Evolutionary conservation across 2,888 invertebrate species (phyloP).

Genomic region (Cryptocephalus primarius): DNA sequence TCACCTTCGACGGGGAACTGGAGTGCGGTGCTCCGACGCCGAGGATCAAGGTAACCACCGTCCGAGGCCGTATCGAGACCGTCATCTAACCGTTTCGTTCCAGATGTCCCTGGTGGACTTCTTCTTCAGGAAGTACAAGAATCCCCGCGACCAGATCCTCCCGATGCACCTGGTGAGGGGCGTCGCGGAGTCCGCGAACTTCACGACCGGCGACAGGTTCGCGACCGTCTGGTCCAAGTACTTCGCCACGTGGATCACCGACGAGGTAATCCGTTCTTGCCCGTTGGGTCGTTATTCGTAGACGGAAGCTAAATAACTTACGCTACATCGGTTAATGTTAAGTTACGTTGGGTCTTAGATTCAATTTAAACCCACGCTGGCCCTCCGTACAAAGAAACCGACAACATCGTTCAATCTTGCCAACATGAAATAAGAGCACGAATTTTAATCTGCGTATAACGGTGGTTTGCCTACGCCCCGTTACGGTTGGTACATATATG

Average conservation of each 20-base stretch:
- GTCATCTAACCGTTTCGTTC: constrained; percentile 11
- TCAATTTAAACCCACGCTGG: too few species aligned
- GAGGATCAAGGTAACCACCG: constrained; percentile 40
- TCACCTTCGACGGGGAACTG: constrained; percentile 49
- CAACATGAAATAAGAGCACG: too few species aligned
- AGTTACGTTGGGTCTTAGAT: too few species aligned
- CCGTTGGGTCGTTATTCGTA: too few species aligned
- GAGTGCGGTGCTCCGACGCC: constrained; percentile 51
- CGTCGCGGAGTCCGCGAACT: constrained; percentile 45
- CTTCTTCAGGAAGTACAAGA: constrained; percentile 46
- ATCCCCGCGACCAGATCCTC: constrained; percentile 57
- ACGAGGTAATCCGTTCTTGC: constrained; percentile 45
- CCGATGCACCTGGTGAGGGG: constrained; percentile 58
- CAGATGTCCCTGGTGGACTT: constrained; percentile 53
- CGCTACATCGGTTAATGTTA: too few species aligned
- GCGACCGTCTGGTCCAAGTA: constrained; percentile 60
- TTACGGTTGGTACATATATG: too few species aligned
- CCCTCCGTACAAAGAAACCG: too few species aligned
- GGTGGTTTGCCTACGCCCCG: too few species aligned
- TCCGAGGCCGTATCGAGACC: too few species aligned
- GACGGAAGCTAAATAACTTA: too few species aligned
- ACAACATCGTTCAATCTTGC: too few species aligned
- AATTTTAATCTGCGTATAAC: too few species aligned
- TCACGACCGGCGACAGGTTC: constrained; percentile 50
- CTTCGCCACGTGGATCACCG: constrained; percentile 67